Evolutionary conservation across 2,797 vertebrate species (phyloP).

Genomic region (Decapterus maruadsi): DNA sequence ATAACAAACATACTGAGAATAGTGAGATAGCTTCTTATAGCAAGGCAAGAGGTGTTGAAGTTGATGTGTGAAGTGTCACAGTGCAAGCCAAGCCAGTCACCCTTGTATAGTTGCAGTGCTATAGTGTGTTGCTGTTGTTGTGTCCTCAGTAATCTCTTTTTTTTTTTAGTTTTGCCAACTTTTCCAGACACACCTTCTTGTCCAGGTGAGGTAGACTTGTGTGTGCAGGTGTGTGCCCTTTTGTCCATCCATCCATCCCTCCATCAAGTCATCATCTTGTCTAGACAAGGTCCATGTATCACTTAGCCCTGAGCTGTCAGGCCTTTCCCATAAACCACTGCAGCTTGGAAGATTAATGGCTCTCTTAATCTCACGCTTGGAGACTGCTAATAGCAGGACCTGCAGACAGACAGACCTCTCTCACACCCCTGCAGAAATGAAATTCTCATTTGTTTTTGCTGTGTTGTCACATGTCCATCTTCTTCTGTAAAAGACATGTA

Average conservation of each 20-base stretch:
- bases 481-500: background rate
- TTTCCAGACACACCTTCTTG: background rate
- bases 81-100: too few species aligned
- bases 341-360: slow-evolving; percentile 75
- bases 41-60: too few species aligned
- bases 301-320: slow-evolving; percentile 72
- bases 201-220: slow-evolving; percentile 27
- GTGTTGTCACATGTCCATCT: slow-evolving; percentile 1
- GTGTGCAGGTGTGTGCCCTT: slow-evolving; percentile 40
- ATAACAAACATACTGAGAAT: too few species aligned
- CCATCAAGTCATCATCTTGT: slow-evolving; percentile 54
- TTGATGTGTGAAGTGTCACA: too few species aligned
- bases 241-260: slow-evolving; percentile 57
- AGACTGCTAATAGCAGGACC: slow-evolving; percentile 62
- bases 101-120: too few species aligned
- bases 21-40: too few species aligned
- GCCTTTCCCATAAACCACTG: slow-evolving; percentile 61
- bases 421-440: background rate
- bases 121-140: too few species aligned
- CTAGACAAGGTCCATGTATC: slow-evolving; percentile 77
- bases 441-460: slow-evolving; percentile 12
- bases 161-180: slow-evolving; percentile 5
- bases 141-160: slow-evolving; percentile 1
- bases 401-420: slow-evolving; percentile 42
- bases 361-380: slow-evolving; percentile 62